phyloP scores from a whole-genome alignment of 2,797 vertebrate species.

The Falco biarmicus region DNA sequence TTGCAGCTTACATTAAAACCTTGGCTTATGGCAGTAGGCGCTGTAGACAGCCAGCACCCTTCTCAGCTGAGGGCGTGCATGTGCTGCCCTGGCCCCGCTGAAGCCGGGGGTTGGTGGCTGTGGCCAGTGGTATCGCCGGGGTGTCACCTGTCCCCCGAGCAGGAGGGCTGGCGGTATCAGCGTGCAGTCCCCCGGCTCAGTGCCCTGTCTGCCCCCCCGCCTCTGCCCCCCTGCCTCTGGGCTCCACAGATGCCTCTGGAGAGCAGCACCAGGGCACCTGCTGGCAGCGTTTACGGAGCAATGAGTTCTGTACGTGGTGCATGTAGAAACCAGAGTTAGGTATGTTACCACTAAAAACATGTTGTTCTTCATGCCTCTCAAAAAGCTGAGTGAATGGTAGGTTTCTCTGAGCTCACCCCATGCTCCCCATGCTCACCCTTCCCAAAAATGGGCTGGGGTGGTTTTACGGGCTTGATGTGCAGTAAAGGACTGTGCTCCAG shows the following conservation, averaged over 20 bases:
- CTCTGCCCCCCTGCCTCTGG: not conserved
- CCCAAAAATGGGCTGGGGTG: accelerated
- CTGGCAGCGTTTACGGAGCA: not conserved
- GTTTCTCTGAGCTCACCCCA: not conserved
- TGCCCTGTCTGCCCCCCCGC: too few species aligned
- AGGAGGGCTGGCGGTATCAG: not conserved
- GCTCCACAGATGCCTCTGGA: not conserved
- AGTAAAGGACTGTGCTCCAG: not conserved
- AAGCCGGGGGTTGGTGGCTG: too few species aligned
- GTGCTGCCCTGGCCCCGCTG: not conserved
- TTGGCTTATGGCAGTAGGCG: not conserved
- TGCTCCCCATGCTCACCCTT: not conserved
- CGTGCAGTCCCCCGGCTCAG: not conserved
- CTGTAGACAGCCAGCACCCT: not conserved
- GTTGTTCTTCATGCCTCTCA: not conserved
- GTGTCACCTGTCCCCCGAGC: not conserved
- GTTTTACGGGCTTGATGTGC: not conserved
- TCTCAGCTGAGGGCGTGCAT: not conserved
- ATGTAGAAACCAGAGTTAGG: not conserved
- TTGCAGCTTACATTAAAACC: not conserved
- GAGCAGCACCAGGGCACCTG: not conserved
- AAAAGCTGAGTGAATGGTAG: not conserved
- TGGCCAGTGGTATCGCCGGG: not conserved
- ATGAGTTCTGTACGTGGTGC: accelerated
- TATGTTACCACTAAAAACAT: too few species aligned